Percentiles rank a stretch among this genome's conserved stretches.
Conservation (phyloP, 2,797 vertebrate species). For the Lagorchestes hirsutus region DNA sequence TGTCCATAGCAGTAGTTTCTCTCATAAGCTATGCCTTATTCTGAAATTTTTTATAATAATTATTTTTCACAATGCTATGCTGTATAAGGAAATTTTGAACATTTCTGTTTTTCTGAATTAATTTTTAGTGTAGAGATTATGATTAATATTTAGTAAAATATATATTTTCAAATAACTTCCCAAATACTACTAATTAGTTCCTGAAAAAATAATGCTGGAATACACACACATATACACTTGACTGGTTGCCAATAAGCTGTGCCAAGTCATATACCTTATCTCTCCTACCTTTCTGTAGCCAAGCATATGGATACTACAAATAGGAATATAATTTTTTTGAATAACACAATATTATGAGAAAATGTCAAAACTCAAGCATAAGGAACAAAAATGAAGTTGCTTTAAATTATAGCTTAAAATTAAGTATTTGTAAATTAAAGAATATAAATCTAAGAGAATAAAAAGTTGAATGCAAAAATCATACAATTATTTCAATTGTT, state of each 20-base stretch:
- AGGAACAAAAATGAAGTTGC: background rate
- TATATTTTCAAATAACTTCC: too few species aligned
- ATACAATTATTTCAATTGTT: background rate
- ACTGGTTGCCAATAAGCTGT: background rate
- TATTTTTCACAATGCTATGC: too few species aligned
- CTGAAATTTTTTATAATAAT: too few species aligned
- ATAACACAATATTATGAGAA: constrained; percentile 17
- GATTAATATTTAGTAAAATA: too few species aligned
- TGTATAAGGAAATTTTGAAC: background rate
- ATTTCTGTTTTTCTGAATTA: constrained; percentile 63
- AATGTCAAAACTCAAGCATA: background rate
- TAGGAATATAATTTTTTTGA: constrained; percentile 15
- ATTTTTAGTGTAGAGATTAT: too few species aligned
- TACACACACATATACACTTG: background rate
- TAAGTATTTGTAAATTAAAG: background rate
- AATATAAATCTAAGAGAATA: background rate
- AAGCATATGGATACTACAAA: background rate
- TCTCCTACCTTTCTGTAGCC: constrained; percentile 8
- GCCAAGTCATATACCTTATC: background rate
- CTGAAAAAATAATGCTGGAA: too few species aligned
- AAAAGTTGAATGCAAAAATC: background rate
- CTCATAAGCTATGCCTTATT: too few species aligned
- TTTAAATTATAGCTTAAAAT: constrained; percentile 21
- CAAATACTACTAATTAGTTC: too few species aligned
- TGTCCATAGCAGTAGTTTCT: too few species aligned